Base-by-base conservation (phyloP, 2,888 invertebrate genomes). In the Pherbina coryleti region DNA sequence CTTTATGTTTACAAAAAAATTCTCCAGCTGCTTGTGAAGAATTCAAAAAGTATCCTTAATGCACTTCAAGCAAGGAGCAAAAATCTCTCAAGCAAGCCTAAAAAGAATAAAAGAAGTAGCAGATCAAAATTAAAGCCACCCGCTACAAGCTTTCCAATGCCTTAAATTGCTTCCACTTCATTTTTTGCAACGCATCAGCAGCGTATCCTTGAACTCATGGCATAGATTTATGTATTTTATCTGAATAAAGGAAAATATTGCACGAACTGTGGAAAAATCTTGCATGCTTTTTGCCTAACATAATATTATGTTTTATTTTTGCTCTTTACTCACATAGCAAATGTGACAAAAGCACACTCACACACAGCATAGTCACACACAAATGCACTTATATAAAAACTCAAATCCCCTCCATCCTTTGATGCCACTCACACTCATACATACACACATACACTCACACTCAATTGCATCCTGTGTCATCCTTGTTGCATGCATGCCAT, bases 141-240 rank as follows among this genome's bases (percentile, higher is more conserved):
- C 11, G 11, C 44, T 11, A 11, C 8, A 4, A 3, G 37, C 44
- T 3, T 44, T 14, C 11, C 44, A 44, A 3, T 3, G 3, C 14
- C 67, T 66, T 55, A 67, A 75, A 55, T 67, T 67, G 55, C 55
- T 66, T 75, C 37, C 75, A 75, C 75, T 67, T 67, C 37, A 64
- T 51, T 74, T 22, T 66, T 28, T 72, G 25, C 8, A 44, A 44
- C 11, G n/a, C 37, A 11, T 31, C 14, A 25, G 53, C 37, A 66
- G 11, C 62, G 31, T 34, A 55, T 66, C 67, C 75, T 57, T 55
- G 67, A 75, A 75, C 55, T 75, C 14, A 66, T 75, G 37, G 53
- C 75, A 67, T 55, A 55, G 67, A 75, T 75, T 75, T 67, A 75
- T 75, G 66, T 55, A 17, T 22, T 55, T 25, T 34, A 19, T 31